Evolutionary conservation across 1,140 invertebrate species (phyloP).

Genomic region (Andricus grossulariae): DNA sequence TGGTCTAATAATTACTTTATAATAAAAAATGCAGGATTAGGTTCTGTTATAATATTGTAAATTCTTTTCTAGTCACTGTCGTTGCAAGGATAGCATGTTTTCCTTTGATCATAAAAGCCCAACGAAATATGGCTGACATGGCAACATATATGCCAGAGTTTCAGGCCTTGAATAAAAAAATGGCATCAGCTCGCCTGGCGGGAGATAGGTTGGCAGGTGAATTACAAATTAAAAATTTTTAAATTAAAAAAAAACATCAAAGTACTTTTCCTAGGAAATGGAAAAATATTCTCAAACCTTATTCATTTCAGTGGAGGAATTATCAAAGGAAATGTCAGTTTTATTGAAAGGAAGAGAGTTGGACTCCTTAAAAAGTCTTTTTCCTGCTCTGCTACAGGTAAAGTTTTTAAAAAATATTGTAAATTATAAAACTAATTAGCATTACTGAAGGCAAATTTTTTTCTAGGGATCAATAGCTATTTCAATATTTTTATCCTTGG

Average conservation of each 20-base stretch:
- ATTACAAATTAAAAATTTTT: not conserved
- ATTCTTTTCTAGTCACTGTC: constrained; percentile 81
- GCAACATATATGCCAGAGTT: constrained; percentile 89
- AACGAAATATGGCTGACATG: constrained; percentile 87
- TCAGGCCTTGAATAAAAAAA: constrained; percentile 85
- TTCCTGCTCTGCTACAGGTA: not conserved
- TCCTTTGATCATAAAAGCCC: constrained; percentile 87
- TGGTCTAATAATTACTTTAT: constrained; percentile 30
- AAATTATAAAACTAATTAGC: not conserved
- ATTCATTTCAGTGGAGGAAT: not conserved
- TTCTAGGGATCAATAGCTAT: constrained; percentile 89
- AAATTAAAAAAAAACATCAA: too few species aligned
- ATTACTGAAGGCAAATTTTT: constrained; percentile 38
- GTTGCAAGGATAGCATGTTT: constrained; percentile 85
- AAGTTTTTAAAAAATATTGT: not conserved
- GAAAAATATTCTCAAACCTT: not conserved
- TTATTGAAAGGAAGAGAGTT: not conserved
- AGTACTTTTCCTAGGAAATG: too few species aligned
- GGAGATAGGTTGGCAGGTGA: constrained; percentile 88
- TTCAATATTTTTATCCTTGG: constrained; percentile 91
- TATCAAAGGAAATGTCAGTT: not conserved
- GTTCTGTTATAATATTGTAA: not conserved
- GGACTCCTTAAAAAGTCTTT: not conserved
- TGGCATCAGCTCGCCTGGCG: constrained; percentile 87
- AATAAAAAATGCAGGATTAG: not conserved